Conservation (phyloP, 2,888 invertebrate species). For the Thumatha senex region DNA sequence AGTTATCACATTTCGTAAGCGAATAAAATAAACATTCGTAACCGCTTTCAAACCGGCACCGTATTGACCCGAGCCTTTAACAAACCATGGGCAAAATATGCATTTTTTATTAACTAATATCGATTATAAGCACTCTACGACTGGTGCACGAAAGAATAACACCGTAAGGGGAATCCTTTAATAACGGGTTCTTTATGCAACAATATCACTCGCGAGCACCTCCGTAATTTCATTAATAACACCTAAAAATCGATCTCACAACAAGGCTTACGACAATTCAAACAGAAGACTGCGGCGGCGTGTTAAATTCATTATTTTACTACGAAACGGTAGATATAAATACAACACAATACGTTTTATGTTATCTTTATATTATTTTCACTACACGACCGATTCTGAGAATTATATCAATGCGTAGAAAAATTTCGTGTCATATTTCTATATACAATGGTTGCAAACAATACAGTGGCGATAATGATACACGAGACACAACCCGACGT, state of each 20-base stretch:
- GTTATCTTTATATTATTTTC: slow-evolving; percentile 37
- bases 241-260: slow-evolving; percentile 82
- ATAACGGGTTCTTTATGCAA: slow-evolving; percentile 58
- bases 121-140: slow-evolving; percentile 61
- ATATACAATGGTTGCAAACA: slow-evolving; percentile 76
- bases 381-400: slow-evolving; percentile 36
- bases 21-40: slow-evolving; percentile 52
- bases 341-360: slow-evolving; percentile 31
- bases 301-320: slow-evolving; percentile 76
- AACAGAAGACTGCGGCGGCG: slow-evolving; percentile 72
- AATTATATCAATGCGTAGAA: slow-evolving; percentile 43
- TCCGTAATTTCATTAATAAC: slow-evolving; percentile 82
- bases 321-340: slow-evolving; percentile 51
- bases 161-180: slow-evolving; percentile 47
- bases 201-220: slow-evolving; percentile 74
- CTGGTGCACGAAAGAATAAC: slow-evolving; percentile 37
- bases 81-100: slow-evolving; percentile 76
- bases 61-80: slow-evolving; percentile 67
- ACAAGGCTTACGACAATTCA: slow-evolving; percentile 76
- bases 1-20: slow-evolving; percentile 38
- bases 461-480: slow-evolving; percentile 39
- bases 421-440: slow-evolving; percentile 68
- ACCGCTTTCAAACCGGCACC: slow-evolving; percentile 47
- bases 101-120: slow-evolving; percentile 80
- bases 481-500: slow-evolving; percentile 50